A percentile compares a stretch with the other conserved stretches of the same genome.
Conservation (phyloP, 2,797 vertebrate genomes). For the Mycteria americana region DNA sequence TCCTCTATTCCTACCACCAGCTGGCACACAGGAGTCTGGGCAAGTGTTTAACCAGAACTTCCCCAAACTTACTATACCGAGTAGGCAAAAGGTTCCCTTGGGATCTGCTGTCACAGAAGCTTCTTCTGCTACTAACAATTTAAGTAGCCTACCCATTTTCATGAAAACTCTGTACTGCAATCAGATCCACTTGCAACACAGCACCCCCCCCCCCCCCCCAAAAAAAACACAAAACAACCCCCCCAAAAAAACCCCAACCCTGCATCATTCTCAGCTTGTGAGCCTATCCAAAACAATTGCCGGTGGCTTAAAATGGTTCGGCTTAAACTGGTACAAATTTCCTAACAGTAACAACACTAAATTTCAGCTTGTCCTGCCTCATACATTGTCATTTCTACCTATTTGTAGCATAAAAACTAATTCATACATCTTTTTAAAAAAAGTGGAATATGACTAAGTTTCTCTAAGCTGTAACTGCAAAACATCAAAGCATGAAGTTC, state of each 20-base stretch:
- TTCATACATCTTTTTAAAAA: neutral
- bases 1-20: neutral
- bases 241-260: neutral
- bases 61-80: neutral
- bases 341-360: neutral
- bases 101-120: neutral
- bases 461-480: neutral
- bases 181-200: neutral
- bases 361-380: neutral
- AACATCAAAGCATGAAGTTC: neutral
- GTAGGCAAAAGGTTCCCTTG: neutral
- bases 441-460: neutral
- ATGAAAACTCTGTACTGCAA: neutral
- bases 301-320: neutral
- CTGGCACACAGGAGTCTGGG: neutral
- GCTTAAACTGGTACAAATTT: neutral
- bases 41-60: neutral
- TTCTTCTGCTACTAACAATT: neutral
- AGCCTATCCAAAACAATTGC: neutral
- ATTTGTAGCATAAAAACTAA: neutral
- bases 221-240: neutral
- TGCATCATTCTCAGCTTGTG: neutral
- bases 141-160: neutral
- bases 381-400: neutral
- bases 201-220: rapidly evolving